These are phyloP conservation scores for Rallus crepitans DNA, from an alignment of 2,797 vertebrate genomes.

Conservation along the genomic window DNA sequence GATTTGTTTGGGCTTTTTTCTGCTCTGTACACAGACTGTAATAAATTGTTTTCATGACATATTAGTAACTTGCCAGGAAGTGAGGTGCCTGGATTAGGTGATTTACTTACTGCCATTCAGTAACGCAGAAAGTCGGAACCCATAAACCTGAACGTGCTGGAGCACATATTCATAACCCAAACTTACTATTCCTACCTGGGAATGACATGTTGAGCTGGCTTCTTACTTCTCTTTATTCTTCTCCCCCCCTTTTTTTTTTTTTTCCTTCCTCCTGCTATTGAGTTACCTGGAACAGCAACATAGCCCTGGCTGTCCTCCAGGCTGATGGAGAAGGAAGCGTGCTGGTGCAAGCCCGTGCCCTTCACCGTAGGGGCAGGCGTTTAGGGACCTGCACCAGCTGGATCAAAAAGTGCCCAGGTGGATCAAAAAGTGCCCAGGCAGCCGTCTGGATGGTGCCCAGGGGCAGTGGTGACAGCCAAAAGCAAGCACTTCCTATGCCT, in stretches of 20 bases:
- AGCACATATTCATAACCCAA: conserved; percentile 22
- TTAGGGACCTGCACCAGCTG: neutral
- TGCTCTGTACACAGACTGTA: neutral
- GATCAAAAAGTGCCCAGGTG: rapidly evolving
- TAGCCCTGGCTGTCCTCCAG: conserved; percentile 62
- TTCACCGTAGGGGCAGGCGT: neutral
- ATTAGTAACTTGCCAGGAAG: neutral
- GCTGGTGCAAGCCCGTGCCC: neutral
- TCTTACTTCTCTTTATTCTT: neutral
- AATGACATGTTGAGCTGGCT: neutral
- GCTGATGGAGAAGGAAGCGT: conserved; percentile 61
- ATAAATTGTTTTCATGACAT: conserved; percentile 7
- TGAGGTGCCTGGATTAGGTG: neutral
- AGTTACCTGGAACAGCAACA: conserved; percentile 51
- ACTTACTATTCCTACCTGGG: neutral
- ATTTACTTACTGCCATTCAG: conserved; percentile 2
- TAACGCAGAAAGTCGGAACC: neutral
- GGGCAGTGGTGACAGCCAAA: neutral
- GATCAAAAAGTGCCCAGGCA: neutral
- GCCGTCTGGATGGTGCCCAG: neutral
- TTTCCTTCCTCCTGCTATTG: neutral
- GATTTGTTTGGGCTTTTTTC: conserved; percentile 10
- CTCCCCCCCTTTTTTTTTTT: neutral
- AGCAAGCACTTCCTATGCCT: rapidly evolving
- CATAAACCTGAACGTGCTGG: neutral